phyloP scores from a whole-genome alignment of 2,888 invertebrate genomes.

The Autographa gamma region DNA sequence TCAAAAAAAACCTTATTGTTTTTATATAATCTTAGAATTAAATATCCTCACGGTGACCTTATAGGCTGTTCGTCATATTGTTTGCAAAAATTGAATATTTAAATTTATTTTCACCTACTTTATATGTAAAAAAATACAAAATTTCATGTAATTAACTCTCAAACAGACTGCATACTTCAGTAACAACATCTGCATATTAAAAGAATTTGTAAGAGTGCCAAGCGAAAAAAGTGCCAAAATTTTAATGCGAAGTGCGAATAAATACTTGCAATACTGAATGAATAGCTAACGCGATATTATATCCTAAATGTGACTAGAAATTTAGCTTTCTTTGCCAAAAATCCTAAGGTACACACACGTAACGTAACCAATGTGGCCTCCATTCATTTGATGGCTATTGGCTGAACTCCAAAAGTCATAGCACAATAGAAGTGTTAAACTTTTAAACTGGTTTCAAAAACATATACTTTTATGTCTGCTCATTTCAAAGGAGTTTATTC shows the following conservation, averaged over 20 bases:
- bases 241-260: background rate
- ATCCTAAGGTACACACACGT: background rate
- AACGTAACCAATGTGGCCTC: constrained; percentile 3
- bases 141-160: background rate
- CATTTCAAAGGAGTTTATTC: background rate
- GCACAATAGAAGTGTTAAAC: constrained; percentile 14
- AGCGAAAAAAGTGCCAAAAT: background rate
- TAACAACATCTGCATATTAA: background rate
- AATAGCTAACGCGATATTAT: constrained; percentile 23
- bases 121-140: background rate
- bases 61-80: too few species aligned
- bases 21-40: too few species aligned
- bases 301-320: constrained; percentile 1
- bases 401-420: constrained; percentile 26
- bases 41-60: too few species aligned
- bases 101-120: too few species aligned
- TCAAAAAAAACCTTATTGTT: too few species aligned
- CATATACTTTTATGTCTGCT: background rate
- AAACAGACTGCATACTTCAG: background rate
- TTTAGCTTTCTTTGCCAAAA: background rate
- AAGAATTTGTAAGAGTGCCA: background rate
- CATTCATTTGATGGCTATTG: constrained; percentile 11
- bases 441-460: constrained; percentile 10
- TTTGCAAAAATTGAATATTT: too few species aligned
- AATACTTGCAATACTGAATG: constrained; percentile 18